Evolutionary conservation across 2,113 vertebrate species (phyloP).

Genomic region (Sterna hirundo): DNA sequence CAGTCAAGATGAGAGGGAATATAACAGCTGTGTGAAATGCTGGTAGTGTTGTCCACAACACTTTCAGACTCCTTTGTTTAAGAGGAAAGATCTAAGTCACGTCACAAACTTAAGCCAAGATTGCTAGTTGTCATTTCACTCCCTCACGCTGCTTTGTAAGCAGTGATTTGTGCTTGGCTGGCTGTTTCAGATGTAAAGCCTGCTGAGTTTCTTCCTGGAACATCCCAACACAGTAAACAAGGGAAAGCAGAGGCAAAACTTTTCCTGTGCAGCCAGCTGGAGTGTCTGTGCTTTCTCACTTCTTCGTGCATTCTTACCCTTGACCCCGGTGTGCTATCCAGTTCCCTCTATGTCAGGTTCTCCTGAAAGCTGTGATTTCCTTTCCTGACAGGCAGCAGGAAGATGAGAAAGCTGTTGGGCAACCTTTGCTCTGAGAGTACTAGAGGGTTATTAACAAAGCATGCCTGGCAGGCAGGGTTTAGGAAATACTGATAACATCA

Average conservation of each 20-base stretch:
- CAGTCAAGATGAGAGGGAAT: neutral
- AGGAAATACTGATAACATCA: constrained; percentile 75
- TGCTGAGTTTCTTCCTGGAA: constrained; percentile 56
- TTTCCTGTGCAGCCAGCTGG: constrained; percentile 72
- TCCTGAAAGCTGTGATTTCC: constrained; percentile 75
- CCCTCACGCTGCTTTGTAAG: neutral
- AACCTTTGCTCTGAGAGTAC: constrained; percentile 79
- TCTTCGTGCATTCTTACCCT: constrained; percentile 74
- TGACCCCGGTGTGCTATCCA: constrained; percentile 74
- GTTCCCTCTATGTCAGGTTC: constrained; percentile 70
- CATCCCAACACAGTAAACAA: constrained; percentile 56
- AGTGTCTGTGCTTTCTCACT: constrained; percentile 73
- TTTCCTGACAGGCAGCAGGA: constrained; percentile 79
- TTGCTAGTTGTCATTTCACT: neutral
- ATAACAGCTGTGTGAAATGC: neutral
- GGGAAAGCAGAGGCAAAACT: constrained; percentile 50
- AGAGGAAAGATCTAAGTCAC: neutral
- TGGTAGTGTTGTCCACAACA: neutral
- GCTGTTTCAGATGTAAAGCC: neutral
- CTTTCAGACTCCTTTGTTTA: neutral
- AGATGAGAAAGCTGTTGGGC: constrained; percentile 79
- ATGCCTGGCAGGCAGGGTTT: constrained; percentile 66
- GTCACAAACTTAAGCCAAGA: neutral
- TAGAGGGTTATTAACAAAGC: constrained; percentile 67
- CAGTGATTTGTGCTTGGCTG: neutral